Evolutionary conservation across 1,140 invertebrate species (phyloP).

Genomic region (Caenorhabditis brenneri): DNA sequence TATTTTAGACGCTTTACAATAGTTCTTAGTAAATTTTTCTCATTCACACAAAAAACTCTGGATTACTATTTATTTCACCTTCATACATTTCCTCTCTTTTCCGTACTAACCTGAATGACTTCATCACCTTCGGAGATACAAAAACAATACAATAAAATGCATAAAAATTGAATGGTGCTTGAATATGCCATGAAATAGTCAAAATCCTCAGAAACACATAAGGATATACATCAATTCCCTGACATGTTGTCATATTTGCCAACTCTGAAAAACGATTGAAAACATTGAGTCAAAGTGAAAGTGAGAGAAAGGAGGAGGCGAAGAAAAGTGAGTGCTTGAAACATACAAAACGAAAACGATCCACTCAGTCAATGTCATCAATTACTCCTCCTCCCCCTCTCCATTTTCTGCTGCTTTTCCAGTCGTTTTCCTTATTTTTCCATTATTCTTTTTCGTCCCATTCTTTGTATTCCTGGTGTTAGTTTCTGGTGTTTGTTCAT

Average conservation of each 20-base stretch:
- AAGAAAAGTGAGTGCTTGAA: constrained; percentile 33
- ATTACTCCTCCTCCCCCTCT: not conserved
- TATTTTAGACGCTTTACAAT: no score
- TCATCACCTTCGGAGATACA: constrained; percentile 3
- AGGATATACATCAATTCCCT: constrained; percentile 18
- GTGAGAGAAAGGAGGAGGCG: not conserved
- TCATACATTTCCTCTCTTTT: no score
- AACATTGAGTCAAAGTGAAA: not conserved
- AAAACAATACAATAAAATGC: constrained; percentile 16
- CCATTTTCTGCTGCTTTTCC: constrained; percentile 7
- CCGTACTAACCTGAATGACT: constrained; percentile 1
- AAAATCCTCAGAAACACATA: not conserved
- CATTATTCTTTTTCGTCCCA: not conserved
- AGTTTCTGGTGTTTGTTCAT: not conserved
- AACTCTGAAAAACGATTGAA: not conserved
- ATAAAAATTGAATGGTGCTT: constrained; percentile 4
- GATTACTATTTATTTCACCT: no score
- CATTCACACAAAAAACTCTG: no score
- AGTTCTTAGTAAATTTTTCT: no score
- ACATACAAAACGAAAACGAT: constrained; percentile 37
- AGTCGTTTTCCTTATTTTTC: constrained; percentile 22
- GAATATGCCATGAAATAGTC: not conserved
- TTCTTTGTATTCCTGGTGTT: not conserved
- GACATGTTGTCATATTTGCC: constrained; percentile 31
- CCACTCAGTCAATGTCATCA: constrained; percentile 29